Evolutionary conservation across 2,797 vertebrate species (phyloP).

Genomic region (Sebastes trivittatus): DNA sequence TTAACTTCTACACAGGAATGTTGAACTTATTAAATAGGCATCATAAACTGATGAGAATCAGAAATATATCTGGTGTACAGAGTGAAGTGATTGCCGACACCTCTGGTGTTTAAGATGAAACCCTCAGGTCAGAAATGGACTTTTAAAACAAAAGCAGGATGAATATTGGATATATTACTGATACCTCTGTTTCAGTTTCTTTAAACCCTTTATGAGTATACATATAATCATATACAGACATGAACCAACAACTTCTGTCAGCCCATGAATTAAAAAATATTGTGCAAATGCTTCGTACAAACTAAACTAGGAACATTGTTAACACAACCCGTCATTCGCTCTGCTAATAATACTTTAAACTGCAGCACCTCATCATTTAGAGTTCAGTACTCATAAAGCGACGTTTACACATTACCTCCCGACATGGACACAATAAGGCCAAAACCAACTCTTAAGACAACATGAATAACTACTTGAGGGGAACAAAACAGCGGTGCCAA

Average conservation of each 20-base stretch:
- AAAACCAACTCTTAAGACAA: constrained; percentile 49
- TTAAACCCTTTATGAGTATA: constrained; percentile 11
- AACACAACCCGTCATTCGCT: not conserved
- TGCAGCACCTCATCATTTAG: constrained; percentile 36
- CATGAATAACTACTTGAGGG: constrained; percentile 10
- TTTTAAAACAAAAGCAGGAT: constrained; percentile 23
- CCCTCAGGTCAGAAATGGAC: constrained; percentile 3
- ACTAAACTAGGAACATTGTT: constrained; percentile 10
- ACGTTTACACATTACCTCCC: constrained; percentile 21
- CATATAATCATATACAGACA: constrained; percentile 30
- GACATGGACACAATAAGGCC: constrained; percentile 52
- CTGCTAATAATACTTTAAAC: constrained; percentile 11
- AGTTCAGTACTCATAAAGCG: constrained; percentile 48
- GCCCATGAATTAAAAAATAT: constrained; percentile 40
- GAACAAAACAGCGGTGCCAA: not conserved
- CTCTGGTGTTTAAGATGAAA: not conserved
- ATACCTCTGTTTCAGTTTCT: not conserved
- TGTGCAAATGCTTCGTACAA: constrained; percentile 63
- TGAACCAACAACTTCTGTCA: not conserved
- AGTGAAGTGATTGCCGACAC: not conserved
- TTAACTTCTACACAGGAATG: not conserved
- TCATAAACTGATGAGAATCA: not conserved
- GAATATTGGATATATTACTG: constrained; percentile 2
- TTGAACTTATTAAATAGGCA: not conserved
- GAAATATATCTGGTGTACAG: not conserved